These are phyloP conservation scores for Gymnorhina tibicen DNA, from an alignment of 2,113 vertebrate species.

Conservation along the genomic window DNA sequence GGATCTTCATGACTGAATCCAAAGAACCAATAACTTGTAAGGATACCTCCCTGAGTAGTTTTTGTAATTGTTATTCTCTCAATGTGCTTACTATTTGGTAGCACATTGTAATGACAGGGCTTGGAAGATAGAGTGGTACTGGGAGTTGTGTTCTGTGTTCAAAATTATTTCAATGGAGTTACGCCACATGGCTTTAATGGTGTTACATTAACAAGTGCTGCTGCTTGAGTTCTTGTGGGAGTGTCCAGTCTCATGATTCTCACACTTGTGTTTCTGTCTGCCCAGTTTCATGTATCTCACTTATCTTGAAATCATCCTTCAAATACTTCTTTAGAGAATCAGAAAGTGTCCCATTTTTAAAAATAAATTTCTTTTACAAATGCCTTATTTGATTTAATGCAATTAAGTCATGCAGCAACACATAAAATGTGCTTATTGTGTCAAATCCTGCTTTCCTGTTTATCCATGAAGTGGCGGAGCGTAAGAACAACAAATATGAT, in stretches of 20 bases:
- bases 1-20: not conserved
- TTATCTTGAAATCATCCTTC: not conserved
- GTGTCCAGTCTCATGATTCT: not conserved
- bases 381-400: constrained; percentile 1
- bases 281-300: not conserved
- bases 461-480: constrained; percentile 14
- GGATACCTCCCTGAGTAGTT: not conserved
- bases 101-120: not conserved
- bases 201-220: not conserved
- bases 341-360: not conserved
- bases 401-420: not conserved
- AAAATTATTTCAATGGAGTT: not conserved
- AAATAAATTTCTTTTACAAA: not conserved
- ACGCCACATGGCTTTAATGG: not conserved
- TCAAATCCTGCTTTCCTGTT: constrained; percentile 68
- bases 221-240: not conserved
- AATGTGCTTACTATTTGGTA: not conserved
- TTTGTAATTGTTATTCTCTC: not conserved
- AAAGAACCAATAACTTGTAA: not conserved
- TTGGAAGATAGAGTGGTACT: not conserved
- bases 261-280: not conserved
- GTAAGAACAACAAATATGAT: constrained; percentile 13
- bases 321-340: not conserved
- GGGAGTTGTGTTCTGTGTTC: not conserved
- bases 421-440: not conserved